phyloP scores from a whole-genome alignment of 1,140 invertebrate species.

The Cydia strobilella region DNA sequence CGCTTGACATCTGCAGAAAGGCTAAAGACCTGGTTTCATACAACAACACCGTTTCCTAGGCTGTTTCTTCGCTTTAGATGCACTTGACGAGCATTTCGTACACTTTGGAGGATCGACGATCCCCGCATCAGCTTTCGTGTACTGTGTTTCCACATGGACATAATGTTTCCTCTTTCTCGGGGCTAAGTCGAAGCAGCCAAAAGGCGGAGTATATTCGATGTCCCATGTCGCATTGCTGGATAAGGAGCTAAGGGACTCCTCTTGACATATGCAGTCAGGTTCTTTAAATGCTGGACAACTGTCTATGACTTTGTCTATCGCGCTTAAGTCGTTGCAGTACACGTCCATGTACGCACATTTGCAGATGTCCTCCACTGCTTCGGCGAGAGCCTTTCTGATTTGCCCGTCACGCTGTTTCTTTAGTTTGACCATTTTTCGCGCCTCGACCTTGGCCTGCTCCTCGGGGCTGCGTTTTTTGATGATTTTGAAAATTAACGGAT shows the following conservation, averaged over 20 bases:
- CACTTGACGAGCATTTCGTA: not conserved
- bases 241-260: slow-evolving; percentile 67
- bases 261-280: slow-evolving; percentile 68
- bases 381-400: slow-evolving; percentile 68
- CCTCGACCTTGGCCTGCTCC: slow-evolving; percentile 72
- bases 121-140: slow-evolving; percentile 63
- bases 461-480: slow-evolving; percentile 78
- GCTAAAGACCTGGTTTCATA: not conserved
- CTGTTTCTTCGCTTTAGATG: not conserved
- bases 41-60: not conserved
- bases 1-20: not conserved
- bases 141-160: slow-evolving; percentile 73
- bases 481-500: slow-evolving; percentile 81
- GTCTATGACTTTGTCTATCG: slow-evolving; percentile 73
- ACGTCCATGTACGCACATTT: slow-evolving; percentile 78
- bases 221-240: slow-evolving; percentile 77
- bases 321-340: slow-evolving; percentile 72
- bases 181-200: slow-evolving; percentile 71
- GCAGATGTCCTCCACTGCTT: slow-evolving; percentile 74
- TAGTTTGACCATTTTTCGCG: slow-evolving; percentile 69
- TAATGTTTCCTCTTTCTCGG: slow-evolving; percentile 61
- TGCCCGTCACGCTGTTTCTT: slow-evolving; percentile 71
- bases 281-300: slow-evolving; percentile 72
- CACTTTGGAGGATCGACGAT: slow-evolving; percentile 48
- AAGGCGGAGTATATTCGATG: slow-evolving; percentile 75